Base-by-base conservation (phyloP, 2,888 invertebrate genomes). In the Gryllus longicercus region DNA sequence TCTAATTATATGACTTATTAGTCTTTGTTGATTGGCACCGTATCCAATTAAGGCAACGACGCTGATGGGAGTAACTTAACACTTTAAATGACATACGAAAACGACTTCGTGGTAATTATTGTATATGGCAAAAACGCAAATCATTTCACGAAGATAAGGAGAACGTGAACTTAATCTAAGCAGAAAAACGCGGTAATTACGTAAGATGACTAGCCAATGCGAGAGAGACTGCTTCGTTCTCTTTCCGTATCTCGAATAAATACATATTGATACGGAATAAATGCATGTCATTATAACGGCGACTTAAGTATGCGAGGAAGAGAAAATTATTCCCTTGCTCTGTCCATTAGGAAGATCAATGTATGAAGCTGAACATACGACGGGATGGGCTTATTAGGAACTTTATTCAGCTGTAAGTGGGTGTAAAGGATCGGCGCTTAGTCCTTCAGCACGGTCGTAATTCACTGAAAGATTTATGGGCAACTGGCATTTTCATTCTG, bases 81-180 rank as follows among this genome's bases (percentile, higher is more conserved):
- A 63, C 63, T 18, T n/a, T 8, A 63, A 14, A 63, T n/a, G 63
- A 63, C 63, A n/a, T 10, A 18, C 63, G n/a, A 63, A 63, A 63
- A 18, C 12, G n/a, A 63, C n/a, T 10, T n/a, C 16, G 10, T 18
- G 14, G 63, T 63, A 63, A 63, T 63, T 63, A n/a, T 63, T 63
- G 14, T 63, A n/a, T 63, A 63, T 18, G n/a, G 63, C n/a, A 63
- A 63, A 63, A 63, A 63, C 16, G 63, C 63, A 63, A 63, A 63
- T 63, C 63, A 63, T 63, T 63, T 63, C 63, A n/a, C 63, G 63
- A 63, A 63, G 63, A n/a, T 63, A 63, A 63, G n/a, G 63, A 63
- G 14, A 18, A 14, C 63, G 63, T 63, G 63, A 63, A 63, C 63
- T 4, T n/a, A 38, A 38, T 38, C 38, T 8, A 38, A 18, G 63